Conservation (phyloP, 2,113 vertebrate genomes). For the Poeciliopsis prolifica region DNA sequence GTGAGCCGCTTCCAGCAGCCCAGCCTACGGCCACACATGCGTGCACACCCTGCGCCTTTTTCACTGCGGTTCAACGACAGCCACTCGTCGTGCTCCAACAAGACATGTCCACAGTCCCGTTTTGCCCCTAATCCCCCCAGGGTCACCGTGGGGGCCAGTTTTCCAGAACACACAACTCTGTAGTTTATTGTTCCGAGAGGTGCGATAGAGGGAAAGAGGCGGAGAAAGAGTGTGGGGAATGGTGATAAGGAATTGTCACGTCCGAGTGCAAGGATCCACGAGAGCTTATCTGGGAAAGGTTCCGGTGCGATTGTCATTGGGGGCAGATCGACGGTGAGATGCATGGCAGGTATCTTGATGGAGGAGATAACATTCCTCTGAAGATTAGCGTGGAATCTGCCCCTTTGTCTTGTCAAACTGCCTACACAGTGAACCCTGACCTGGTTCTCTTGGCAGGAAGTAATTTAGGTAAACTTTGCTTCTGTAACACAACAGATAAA, state of each 20-base stretch:
- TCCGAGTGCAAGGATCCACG: slow-evolving; percentile 39
- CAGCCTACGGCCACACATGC: not conserved
- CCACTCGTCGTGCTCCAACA: slow-evolving; percentile 58
- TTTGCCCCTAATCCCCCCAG: not conserved
- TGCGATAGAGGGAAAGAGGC: not conserved
- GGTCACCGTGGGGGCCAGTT: not conserved
- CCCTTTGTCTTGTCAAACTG: slow-evolving; percentile 58
- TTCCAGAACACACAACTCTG: slow-evolving; percentile 12
- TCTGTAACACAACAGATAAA: not conserved
- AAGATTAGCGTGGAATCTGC: slow-evolving; percentile 70
- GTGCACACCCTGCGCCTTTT: slow-evolving; percentile 27
- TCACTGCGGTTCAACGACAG: slow-evolving; percentile 50
- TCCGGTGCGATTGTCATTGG: slow-evolving; percentile 47
- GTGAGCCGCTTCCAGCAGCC: slow-evolving; percentile 23
- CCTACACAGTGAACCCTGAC: slow-evolving; percentile 56
- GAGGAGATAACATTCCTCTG: slow-evolving; percentile 59
- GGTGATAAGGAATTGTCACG: slow-evolving; percentile 58
- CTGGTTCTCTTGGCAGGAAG: slow-evolving; percentile 57
- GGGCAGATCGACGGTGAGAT: slow-evolving; percentile 60
- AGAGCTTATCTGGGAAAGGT: slow-evolving; percentile 36
- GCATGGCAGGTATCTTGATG: slow-evolving; percentile 68
- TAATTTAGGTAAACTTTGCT: not conserved
- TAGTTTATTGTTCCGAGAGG: slow-evolving; percentile 39
- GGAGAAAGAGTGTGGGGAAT: slow-evolving; percentile 11
- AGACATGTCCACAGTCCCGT: slow-evolving; percentile 21